Conservation (phyloP, 2,888 invertebrate genomes). For the Malthinus flaveolus region DNA sequence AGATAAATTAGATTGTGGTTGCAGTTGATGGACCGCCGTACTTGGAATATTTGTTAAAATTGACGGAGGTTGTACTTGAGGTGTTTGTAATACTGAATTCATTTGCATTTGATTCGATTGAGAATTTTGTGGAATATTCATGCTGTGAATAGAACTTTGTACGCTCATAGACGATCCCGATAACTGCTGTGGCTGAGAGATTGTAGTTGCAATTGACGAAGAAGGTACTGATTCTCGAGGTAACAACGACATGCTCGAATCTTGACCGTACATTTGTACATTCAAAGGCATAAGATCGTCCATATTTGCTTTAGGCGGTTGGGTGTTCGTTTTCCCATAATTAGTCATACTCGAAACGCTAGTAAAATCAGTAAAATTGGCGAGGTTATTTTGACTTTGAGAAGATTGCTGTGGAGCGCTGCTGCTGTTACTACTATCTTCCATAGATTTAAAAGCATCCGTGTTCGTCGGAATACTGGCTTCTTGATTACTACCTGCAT, state of each 20-base stretch:
- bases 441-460: constrained; percentile 45
- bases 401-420: constrained; percentile 53
- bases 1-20: constrained; percentile 14
- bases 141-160: constrained; percentile 10
- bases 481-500: constrained; percentile 48
- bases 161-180: constrained; percentile 9
- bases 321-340: constrained; percentile 43
- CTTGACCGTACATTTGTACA: constrained; percentile 41
- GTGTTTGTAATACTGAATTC: constrained; percentile 3
- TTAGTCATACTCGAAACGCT: constrained; percentile 53
- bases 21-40: constrained; percentile 34
- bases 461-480: constrained; percentile 51
- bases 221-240: constrained; percentile 45
- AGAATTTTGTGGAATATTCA: constrained; percentile 13
- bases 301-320: constrained; percentile 46
- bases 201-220: constrained; percentile 12
- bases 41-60: constrained; percentile 15
- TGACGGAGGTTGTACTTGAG: constrained; percentile 9
- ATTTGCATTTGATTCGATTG: constrained; percentile 6
- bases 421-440: constrained; percentile 48
- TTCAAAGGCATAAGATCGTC: constrained; percentile 51
- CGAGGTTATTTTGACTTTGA: constrained; percentile 50
- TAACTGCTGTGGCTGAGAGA: constrained; percentile 20
- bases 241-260: constrained; percentile 39
- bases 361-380: constrained; percentile 52